Percentiles rank a stretch among this genome's conserved stretches.
These are phyloP conservation scores for Folsomia manolachei DNA, from an alignment of 2,888 invertebrate species.

Conservation along the genomic window DNA sequence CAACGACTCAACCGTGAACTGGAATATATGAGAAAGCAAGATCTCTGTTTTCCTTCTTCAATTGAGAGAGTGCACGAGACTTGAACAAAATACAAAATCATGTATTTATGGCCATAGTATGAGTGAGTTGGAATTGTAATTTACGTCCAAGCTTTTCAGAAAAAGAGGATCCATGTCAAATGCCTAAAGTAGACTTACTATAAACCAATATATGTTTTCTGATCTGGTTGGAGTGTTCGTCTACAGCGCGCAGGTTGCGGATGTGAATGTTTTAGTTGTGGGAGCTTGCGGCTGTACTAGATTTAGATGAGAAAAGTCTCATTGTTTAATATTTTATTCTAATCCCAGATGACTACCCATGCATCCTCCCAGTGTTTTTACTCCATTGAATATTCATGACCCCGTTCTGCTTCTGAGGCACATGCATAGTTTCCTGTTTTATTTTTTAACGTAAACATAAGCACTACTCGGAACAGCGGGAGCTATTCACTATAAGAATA, in stretches of 20 bases:
- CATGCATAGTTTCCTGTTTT: background rate
- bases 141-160: too few relatives aligned
- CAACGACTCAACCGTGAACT: background rate
- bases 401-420: too few relatives aligned
- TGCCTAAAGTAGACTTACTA: background rate
- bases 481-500: too few relatives aligned
- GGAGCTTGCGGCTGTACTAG: background rate
- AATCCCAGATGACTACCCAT: constrained; percentile 18
- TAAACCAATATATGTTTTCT: background rate
- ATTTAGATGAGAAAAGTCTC: background rate
- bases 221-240: background rate
- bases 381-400: constrained; percentile 20
- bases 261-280: background rate
- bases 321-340: constrained; percentile 21
- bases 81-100: too few relatives aligned
- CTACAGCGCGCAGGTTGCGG: too few relatives aligned
- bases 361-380: constrained; percentile 15
- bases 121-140: too few relatives aligned
- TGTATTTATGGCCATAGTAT: background rate
- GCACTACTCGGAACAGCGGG: too few relatives aligned
- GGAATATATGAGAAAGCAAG: background rate
- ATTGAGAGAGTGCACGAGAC: too few relatives aligned
- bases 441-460: too few relatives aligned
- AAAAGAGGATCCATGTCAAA: too few relatives aligned
- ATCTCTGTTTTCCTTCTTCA: too few relatives aligned